phyloP scores from a whole-genome alignment of 2,888 invertebrate species.

The Macrosoma leucophasiata region DNA sequence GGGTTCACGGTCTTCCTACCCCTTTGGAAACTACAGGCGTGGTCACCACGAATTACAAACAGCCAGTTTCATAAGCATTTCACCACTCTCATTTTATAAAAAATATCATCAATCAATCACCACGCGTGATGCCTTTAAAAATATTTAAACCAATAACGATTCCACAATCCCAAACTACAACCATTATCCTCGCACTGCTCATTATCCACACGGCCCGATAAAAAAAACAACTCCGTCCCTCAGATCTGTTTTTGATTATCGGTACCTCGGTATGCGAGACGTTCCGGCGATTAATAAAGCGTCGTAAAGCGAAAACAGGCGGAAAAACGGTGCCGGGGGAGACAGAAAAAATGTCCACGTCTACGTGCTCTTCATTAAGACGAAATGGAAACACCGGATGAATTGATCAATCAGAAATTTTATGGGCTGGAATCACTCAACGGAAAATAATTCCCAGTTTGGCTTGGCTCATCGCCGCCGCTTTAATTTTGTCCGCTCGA shows the following conservation, averaged over 20 bases:
- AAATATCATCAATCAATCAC: no score
- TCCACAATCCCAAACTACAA: neutral
- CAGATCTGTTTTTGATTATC: conserved; percentile 54
- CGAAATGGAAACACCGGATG: conserved; percentile 67
- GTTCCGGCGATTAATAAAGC: conserved; percentile 61
- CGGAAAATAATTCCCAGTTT: conserved; percentile 72
- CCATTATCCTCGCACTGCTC: conserved; percentile 9
- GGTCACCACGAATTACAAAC: no score
- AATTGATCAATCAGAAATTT: conserved; percentile 76
- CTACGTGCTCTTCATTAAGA: conserved; percentile 69
- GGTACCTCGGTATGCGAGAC: conserved; percentile 36
- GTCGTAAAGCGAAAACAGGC: conserved; percentile 69
- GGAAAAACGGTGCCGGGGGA: conserved; percentile 63
- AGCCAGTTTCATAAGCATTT: no score
- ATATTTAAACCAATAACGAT: no score
- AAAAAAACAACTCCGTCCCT: no score
- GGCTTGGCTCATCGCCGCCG: conserved; percentile 69
- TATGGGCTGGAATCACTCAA: conserved; percentile 74
- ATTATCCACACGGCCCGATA: conserved; percentile 9
- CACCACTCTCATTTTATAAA: no score
- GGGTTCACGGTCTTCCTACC: no score
- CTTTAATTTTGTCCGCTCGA: conserved; percentile 73
- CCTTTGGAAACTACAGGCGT: no score
- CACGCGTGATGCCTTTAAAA: no score
- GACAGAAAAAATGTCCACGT: conserved; percentile 46